Conservation (phyloP, 2,113 vertebrate genomes). For the Crotalus tigris region DNA sequence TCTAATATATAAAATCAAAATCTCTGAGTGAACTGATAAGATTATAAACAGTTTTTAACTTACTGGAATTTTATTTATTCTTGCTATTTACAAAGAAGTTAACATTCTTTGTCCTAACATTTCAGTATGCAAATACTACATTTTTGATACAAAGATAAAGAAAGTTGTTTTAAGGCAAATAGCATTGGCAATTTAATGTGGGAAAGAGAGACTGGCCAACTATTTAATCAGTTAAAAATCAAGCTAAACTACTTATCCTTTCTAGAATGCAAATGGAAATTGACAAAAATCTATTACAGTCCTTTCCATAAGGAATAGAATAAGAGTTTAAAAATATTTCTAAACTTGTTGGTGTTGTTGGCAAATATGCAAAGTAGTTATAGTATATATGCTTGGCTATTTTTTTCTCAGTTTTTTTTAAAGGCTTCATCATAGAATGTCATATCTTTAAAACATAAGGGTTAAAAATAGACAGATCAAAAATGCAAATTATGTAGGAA, state of each 20-base stretch:
- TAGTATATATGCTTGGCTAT: not conserved
- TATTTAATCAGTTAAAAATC: conserved; percentile 34
- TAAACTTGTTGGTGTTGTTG: not conserved
- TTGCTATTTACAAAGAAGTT: conserved; percentile 16
- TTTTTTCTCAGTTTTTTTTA: not conserved
- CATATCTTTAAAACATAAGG: conserved; percentile 26
- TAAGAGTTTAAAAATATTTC: conserved; percentile 27
- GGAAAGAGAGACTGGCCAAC: conserved; percentile 36
- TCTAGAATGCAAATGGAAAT: conserved; percentile 21
- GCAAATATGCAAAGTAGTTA: not conserved
- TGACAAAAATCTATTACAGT: conserved; percentile 1
- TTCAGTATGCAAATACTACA: conserved; percentile 30
- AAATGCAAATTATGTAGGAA: conserved; percentile 30
- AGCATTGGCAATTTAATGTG: conserved; percentile 18
- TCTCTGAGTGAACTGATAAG: not conserved
- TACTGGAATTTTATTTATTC: not conserved
- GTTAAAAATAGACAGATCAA: not conserved
- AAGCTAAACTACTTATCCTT: conserved; percentile 2
- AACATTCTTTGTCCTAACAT: conserved; percentile 22
- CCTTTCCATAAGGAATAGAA: conserved; percentile 1
- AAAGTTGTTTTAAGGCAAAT: conserved; percentile 41
- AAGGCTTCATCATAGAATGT: not conserved
- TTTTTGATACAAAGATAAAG: conserved; percentile 17
- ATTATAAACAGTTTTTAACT: conserved; percentile 4
- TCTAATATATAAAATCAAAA: conserved; percentile 37